Evolutionary conservation across 1,140 invertebrate species (phyloP).

Genomic region (Homalodisca vitripennis): DNA sequence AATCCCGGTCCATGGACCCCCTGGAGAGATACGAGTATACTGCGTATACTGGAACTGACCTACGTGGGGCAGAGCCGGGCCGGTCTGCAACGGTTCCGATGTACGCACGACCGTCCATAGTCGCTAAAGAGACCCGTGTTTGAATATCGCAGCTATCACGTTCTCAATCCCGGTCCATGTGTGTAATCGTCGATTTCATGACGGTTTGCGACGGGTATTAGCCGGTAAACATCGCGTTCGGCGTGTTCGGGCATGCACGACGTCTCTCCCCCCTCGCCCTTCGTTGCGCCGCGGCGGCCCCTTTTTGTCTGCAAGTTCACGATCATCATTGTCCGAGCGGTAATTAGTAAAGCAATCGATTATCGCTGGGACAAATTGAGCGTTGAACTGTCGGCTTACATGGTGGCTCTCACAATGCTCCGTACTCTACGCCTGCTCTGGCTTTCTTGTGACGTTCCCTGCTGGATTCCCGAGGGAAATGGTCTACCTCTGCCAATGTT

Average conservation of each 20-base stretch:
- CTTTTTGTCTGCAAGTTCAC: conserved; percentile 4
- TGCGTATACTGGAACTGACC: too few relatives aligned
- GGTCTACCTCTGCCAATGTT: too few relatives aligned
- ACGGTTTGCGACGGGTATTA: conserved; percentile 14
- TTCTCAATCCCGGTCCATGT: background rate
- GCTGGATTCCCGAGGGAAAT: too few relatives aligned
- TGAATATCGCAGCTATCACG: conserved; percentile 1
- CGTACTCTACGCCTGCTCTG: too few relatives aligned
- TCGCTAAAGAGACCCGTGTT: background rate
- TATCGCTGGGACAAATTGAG: background rate
- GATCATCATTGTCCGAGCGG: conserved; percentile 16
- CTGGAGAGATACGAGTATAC: too few relatives aligned
- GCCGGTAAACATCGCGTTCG: conserved; percentile 2
- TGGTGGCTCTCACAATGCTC: too few relatives aligned
- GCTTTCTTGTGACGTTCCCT: too few relatives aligned
- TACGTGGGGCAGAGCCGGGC: too few relatives aligned
- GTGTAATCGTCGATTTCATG: conserved; percentile 25
- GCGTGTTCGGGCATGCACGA: conserved; percentile 3
- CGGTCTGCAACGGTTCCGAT: too few relatives aligned
- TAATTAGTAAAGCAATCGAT: conserved; percentile 19
- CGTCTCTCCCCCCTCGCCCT: background rate
- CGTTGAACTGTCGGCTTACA: conserved; percentile 22
- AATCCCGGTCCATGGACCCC: too few relatives aligned
- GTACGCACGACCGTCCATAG: background rate
- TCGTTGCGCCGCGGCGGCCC: conserved; percentile 1